phyloP scores from a whole-genome alignment of 2,888 invertebrate species.

The Macaria notata region DNA sequence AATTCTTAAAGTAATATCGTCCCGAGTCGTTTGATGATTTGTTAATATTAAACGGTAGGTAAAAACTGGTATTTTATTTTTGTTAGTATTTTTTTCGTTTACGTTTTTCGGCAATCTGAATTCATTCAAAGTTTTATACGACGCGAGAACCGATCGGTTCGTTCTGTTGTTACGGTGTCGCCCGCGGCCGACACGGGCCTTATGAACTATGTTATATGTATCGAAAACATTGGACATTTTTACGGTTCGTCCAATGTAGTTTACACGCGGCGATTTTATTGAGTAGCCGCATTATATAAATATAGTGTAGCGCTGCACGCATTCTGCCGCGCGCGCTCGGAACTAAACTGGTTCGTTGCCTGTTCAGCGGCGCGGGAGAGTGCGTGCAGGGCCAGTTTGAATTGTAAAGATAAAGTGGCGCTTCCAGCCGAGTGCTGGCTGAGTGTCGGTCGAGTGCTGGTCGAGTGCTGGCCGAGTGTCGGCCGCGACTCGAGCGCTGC shows the following conservation, averaged over 20 bases:
- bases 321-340: conserved; percentile 34
- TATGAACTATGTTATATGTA: conserved; percentile 38
- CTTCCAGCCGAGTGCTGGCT: neutral
- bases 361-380: conserved; percentile 1
- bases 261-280: conserved; percentile 79
- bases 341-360: conserved; percentile 7
- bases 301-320: conserved; percentile 49
- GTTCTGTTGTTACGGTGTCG: conserved; percentile 47
- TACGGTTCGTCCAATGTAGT: conserved; percentile 68
- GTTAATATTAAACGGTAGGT: conserved; percentile 70
- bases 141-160: conserved; percentile 40
- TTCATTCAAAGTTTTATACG: conserved; percentile 58
- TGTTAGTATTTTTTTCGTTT: conserved; percentile 68
- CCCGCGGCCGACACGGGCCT: conserved; percentile 40
- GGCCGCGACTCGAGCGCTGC: conserved; percentile 1
- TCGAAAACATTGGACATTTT: conserved; percentile 56
- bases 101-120: conserved; percentile 62
- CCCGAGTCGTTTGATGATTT: conserved; percentile 76
- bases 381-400: conserved; percentile 23
- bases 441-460: conserved; percentile 3
- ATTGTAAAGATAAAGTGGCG: conserved; percentile 25
- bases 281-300: conserved; percentile 72
- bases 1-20: conserved; percentile 82
- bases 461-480: conserved; percentile 16
- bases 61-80: conserved; percentile 71